Evolutionary conservation across 1,140 invertebrate genomes (phyloP).

Genomic region (Pseudomyrmex gracilis): DNA sequence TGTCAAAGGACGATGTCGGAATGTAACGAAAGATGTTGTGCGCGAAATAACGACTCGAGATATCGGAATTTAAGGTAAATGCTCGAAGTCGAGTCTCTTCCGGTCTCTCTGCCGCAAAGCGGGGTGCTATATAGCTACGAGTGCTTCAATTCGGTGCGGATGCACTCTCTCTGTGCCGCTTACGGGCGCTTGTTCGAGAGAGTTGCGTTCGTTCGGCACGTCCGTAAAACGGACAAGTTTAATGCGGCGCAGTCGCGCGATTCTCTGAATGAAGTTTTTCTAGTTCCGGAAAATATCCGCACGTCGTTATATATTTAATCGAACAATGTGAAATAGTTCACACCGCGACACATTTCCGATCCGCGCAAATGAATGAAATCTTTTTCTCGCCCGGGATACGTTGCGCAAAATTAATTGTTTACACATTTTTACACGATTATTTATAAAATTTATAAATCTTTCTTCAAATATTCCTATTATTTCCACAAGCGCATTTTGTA

Average conservation of each 20-base stretch:
- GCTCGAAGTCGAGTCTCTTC: background rate
- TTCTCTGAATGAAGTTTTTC: background rate
- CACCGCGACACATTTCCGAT: too few species aligned
- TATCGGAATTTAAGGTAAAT: conserved; percentile 46
- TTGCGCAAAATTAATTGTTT: too few species aligned
- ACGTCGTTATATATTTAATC: background rate
- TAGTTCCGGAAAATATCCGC: background rate
- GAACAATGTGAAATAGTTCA: background rate
- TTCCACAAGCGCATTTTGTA: too few species aligned
- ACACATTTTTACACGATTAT: too few species aligned
- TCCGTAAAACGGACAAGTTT: background rate
- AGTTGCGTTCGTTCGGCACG: conserved; percentile 16
- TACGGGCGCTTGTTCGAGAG: conserved; percentile 6
- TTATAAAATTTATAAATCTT: too few species aligned
- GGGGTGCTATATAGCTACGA: background rate
- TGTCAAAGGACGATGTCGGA: too few species aligned
- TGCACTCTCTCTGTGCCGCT: conserved; percentile 1
- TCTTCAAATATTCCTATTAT: too few species aligned
- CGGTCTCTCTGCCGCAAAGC: background rate
- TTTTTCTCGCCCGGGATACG: too few species aligned
- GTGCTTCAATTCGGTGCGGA: conserved; percentile 17
- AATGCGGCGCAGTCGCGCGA: background rate
- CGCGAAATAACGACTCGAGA: background rate
- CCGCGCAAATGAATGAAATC: too few species aligned
- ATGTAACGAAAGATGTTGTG: too few species aligned